Conservation (phyloP, 1,140 invertebrate genomes). For the Bombus waltoni region DNA sequence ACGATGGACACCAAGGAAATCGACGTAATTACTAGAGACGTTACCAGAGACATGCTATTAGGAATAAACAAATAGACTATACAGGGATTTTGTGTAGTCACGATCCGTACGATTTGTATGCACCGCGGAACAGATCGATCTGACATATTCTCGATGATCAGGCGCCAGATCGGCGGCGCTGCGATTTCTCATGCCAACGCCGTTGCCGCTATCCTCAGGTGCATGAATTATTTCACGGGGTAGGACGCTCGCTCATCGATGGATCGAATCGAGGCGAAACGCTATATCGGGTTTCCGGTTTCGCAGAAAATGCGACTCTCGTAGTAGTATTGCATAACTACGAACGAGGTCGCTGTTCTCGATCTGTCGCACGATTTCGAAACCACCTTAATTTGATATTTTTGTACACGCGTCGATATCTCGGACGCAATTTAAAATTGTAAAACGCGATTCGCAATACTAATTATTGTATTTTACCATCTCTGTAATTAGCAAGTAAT, state of each 20-base stretch:
- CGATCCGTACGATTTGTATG: slow-evolving; percentile 65
- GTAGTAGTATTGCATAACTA: neutral
- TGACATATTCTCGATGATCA: slow-evolving; percentile 66
- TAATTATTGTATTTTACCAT: too few species aligned
- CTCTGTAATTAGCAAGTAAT: too few species aligned
- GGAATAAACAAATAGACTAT: neutral
- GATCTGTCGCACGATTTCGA: neutral
- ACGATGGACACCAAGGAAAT: neutral
- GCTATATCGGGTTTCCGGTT: neutral
- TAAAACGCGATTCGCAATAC: neutral
- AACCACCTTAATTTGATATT: neutral
- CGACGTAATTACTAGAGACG: too few species aligned
- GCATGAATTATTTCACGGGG: slow-evolving; percentile 69
- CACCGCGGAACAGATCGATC: slow-evolving; percentile 64
- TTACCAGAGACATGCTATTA: neutral
- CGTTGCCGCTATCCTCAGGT: slow-evolving; percentile 43
- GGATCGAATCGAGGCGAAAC: slow-evolving; percentile 37
- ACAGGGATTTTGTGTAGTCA: neutral
- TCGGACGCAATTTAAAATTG: neutral
- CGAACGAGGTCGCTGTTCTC: neutral
- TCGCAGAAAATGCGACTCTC: slow-evolving; percentile 9
- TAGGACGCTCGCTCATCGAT: slow-evolving; percentile 15
- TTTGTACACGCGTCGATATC: neutral
- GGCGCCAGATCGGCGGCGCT: slow-evolving; percentile 74
- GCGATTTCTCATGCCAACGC: slow-evolving; percentile 70